These are phyloP conservation scores for Apteryx mantelli DNA, from an alignment of 2,113 vertebrate species.

Conservation along the genomic window DNA sequence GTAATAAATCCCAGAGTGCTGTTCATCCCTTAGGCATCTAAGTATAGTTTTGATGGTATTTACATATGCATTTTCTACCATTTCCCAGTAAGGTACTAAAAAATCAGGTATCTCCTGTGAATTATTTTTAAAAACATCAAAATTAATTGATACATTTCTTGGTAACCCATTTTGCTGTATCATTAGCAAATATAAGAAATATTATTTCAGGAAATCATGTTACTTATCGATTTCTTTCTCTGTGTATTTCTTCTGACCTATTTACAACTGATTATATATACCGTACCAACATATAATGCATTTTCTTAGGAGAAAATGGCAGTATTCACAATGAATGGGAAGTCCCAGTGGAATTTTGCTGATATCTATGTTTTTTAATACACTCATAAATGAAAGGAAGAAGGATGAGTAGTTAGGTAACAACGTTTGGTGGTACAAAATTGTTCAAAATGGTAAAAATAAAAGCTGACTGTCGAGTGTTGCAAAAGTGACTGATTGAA, in stretches of 20 bases:
- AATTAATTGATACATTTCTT: not conserved
- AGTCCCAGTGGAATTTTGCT: not conserved
- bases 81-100: constrained; percentile 85
- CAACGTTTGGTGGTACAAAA: not conserved
- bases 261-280: not conserved
- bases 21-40: constrained; percentile 82
- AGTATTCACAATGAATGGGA: not conserved
- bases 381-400: not conserved
- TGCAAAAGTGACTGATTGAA: not conserved
- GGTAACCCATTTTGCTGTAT: not conserved
- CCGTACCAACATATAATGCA: not conserved
- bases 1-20: constrained; percentile 72
- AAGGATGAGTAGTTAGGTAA: not conserved
- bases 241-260: not conserved
- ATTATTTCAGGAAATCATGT: not conserved
- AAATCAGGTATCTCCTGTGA: constrained; percentile 83
- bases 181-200: not conserved
- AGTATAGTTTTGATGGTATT: constrained; percentile 82
- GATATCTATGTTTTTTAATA: not conserved
- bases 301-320: not conserved
- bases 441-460: not conserved
- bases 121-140: constrained; percentile 30
- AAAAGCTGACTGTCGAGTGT: not conserved
- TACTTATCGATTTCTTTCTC: not conserved
- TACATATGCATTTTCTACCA: constrained; percentile 81